These are phyloP conservation scores for Antitype chi DNA, from an alignment of 2,888 invertebrate species.

Conservation along the genomic window DNA sequence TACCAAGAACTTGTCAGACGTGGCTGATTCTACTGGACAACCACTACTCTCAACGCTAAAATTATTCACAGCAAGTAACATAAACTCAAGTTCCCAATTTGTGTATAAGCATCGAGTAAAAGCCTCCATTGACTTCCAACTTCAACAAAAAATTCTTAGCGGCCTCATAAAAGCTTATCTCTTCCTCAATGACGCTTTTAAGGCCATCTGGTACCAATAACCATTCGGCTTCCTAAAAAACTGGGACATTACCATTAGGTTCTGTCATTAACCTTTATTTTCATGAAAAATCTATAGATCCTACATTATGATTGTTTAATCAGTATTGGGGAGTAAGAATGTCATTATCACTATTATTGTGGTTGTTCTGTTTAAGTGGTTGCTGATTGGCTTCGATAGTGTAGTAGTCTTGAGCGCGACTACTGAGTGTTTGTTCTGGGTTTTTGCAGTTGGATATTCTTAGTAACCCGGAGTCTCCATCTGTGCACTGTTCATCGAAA, in stretches of 20 bases:
- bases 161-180: conserved; percentile 65
- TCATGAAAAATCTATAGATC: conserved; percentile 61
- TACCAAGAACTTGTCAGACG: no score
- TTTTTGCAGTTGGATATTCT: background rate
- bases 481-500: background rate
- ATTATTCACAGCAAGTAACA: background rate
- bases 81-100: conserved; percentile 3
- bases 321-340: conserved; percentile 13
- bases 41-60: background rate
- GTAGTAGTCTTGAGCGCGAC: background rate
- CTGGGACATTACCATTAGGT: conserved; percentile 57
- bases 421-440: background rate
- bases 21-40: no score
- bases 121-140: conserved; percentile 22
- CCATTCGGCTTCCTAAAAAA: conserved; percentile 55
- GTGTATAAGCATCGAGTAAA: conserved; percentile 23
- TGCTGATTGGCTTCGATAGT: background rate
- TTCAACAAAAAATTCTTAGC: conserved; percentile 53
- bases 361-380: conserved; percentile 14
- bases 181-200: conserved; percentile 56
- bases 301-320: conserved; percentile 56
- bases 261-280: conserved; percentile 57
- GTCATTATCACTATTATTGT: conserved; percentile 20
- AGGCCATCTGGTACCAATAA: conserved; percentile 62
- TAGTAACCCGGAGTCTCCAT: background rate